Evolutionary conservation across 2,797 vertebrate genomes (phyloP), one percentile per base, ranked within the genome.

Genomic region (Gambelia wislizenii): DNA sequence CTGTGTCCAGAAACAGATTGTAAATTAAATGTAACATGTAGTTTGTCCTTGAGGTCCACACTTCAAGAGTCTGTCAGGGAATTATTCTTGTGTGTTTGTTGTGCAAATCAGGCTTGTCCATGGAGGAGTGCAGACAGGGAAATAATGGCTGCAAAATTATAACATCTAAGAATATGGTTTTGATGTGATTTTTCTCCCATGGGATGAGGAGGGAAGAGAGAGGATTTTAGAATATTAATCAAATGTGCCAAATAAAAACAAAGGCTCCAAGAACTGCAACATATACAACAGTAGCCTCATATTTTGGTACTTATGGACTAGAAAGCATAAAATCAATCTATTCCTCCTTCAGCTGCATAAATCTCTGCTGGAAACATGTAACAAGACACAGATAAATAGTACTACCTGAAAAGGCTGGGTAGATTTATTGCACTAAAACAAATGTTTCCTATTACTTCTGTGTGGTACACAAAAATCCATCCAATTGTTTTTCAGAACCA

Each of bases 351-450:
- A 69, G 16, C 0, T 91, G 49, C 6, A 86, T 59, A 87, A 44
- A 59, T 49, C 70, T 93, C 85, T 88, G 84, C 67, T 79, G 69
- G 64, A 64, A 75, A 47, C 3, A 4, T 39, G 64, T 49, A 90
- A 36, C 39, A n/a, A 88, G 92, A 61, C 80, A 91, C 13, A 84
- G 83, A 94, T 1, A 84, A 93, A 92, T 1, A 89, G 44, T 39
- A 16, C 27, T 89, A 83, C 86, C 89, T 94, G 74, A 77, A 85
- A 91, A 93, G 92, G 42, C 44, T 78, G 79, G 13, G 39, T 8
- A 81, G 85, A 87, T 88, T 6, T 87, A 89, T 87, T 82, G 61
- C 78, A 86, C 47, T 67, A 47, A 61, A 89, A 52, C 7, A 87
- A 91, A 85, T 18, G 4, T 69, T 85, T 88, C 72, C 36, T 83